Evolutionary conservation across 2,888 invertebrate species (phyloP), one percentile per base, ranked within the genome.

Genomic region (Cynaeus angustus): DNA sequence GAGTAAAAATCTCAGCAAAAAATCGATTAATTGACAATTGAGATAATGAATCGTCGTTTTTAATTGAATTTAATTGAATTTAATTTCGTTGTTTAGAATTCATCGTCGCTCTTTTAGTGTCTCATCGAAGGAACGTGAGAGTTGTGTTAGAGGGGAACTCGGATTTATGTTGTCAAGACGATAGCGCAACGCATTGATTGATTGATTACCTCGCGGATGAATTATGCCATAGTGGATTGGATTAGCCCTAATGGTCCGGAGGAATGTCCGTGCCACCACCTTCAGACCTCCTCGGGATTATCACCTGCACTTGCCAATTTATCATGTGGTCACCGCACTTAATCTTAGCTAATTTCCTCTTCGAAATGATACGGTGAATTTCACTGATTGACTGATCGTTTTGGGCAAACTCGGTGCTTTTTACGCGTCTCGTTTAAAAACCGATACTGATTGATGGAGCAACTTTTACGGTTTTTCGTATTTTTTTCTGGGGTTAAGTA

Each of bases 121-220:
- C 38, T 38, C 38, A 3, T 3, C 9, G 12, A 5, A 41, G 41
- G 41, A 41, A 41, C 12, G 41, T n/a, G 38, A 38, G n/a, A n/a
- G 38, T 38, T 38, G 38, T 41, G 64, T 43, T 28, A 8, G 33
- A 21, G 50, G 45, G 81, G 80, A 82, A 84, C 83, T 84, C 82
- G 83, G 84, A 83, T 84, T 84, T 82, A 79, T 77, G 81, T 80
- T 83, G 84, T 84, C 84, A 82, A 80, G 80, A 80, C 77, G 77
- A 78, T 77, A 78, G 75, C 56, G 16, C 37, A 41, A 65, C 76
- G 81, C 83, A 82, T 82, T 83, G 84, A 84, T 84, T 84, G 84
- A 84, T 84, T 82, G 84, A 84, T 84, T 83, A 80, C 82, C 77
- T 75, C 75, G 78, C 79, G 82, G 83, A 83, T 82, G 83, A 84